Base-by-base conservation (phyloP, 2,113 vertebrate species). In the Prunella himalayana region DNA sequence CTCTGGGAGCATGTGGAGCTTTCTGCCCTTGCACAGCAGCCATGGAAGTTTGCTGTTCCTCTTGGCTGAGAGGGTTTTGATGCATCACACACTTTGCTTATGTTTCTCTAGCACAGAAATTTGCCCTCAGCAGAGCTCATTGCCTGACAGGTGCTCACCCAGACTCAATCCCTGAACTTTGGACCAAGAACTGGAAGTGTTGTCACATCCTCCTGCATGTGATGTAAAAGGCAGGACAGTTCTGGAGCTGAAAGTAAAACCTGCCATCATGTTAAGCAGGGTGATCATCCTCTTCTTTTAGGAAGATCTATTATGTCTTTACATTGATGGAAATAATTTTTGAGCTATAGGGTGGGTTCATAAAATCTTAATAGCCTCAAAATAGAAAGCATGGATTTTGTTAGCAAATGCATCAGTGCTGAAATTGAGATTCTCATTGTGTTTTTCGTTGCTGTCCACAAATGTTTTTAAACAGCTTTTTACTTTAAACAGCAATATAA, bases 111-210 rank as follows among this genome's bases (percentile, higher is more conserved):
- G 44, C 23, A 19, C 30, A 39, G 76, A 56, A n/a, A 6, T 60
- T 83, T 86, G 44, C 28, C 42, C 16, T 68, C 71, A 77, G 66
- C 53, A 83, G 44, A 82, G 41, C 27, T 39, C 22, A 1, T n/a
- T 60, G 45, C 41, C 25, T 73, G 39, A 31, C 10, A 49, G 25
- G 6, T 2, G 6, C 54, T 78, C 2, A 2, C 10, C 30, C 60
- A 77, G 51, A 60, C 81, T 54, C 51, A 42, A 5, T 44, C 69
- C 22, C 39, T 81, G 45, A 70, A 28, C 17, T 69, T n/a, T 45
- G 60, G 51, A 45, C 15, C 0, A 0, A 60, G 31, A 42, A 28
- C n/a, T 42, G 27, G 33, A 72, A 8, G 9, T 37, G 25, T 16
- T 70, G 33, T 39, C 42, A 4, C 0, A 1, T 73, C 23, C 42